These are phyloP conservation scores for Notarius quadriscutis DNA, from an alignment of 2,113 vertebrate genomes.

Conservation along the genomic window DNA sequence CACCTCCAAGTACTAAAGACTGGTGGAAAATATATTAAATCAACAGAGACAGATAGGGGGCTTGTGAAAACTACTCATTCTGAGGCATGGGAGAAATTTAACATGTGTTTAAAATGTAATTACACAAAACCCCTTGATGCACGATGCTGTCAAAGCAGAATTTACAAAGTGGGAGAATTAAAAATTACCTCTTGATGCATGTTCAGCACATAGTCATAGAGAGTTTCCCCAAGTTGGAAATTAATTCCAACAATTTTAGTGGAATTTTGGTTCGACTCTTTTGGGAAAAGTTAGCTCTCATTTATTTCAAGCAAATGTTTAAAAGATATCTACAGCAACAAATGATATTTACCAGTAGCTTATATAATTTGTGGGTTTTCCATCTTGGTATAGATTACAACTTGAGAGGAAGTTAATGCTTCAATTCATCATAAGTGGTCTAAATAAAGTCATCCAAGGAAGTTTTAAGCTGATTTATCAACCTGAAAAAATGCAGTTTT, in stretches of 20 bases:
- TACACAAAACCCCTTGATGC: slow-evolving; percentile 49
- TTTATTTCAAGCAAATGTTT: slow-evolving; percentile 21
- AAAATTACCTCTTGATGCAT: slow-evolving; percentile 24
- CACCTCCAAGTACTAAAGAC: slow-evolving; percentile 23
- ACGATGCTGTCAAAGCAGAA: slow-evolving; percentile 44
- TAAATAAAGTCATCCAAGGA: slow-evolving; percentile 33
- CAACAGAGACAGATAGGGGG: slow-evolving; percentile 25
- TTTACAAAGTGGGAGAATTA: slow-evolving; percentile 34
- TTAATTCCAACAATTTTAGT: slow-evolving; percentile 60
- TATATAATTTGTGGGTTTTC: slow-evolving; percentile 53
- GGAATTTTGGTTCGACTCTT: slow-evolving; percentile 50
- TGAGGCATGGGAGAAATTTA: slow-evolving; percentile 52
- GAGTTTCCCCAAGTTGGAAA: slow-evolving; percentile 50
- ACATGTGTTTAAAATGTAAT: slow-evolving; percentile 60
- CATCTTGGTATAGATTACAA: slow-evolving; percentile 50
- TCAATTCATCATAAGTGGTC: slow-evolving; percentile 39
- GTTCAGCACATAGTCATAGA: slow-evolving; percentile 14
- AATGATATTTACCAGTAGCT: slow-evolving; percentile 51
- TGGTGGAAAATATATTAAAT: slow-evolving; percentile 44
- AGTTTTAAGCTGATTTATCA: slow-evolving; percentile 33
- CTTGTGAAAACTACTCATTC: slow-evolving; percentile 41
- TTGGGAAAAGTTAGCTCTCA: slow-evolving; percentile 43
- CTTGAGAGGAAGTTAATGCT: slow-evolving; percentile 46
- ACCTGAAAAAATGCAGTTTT: background rate
- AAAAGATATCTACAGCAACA: slow-evolving; percentile 35